Evolutionary conservation across 2,113 vertebrate genomes (phyloP).

Genomic region (Gadus chalcogrammus): DNA sequence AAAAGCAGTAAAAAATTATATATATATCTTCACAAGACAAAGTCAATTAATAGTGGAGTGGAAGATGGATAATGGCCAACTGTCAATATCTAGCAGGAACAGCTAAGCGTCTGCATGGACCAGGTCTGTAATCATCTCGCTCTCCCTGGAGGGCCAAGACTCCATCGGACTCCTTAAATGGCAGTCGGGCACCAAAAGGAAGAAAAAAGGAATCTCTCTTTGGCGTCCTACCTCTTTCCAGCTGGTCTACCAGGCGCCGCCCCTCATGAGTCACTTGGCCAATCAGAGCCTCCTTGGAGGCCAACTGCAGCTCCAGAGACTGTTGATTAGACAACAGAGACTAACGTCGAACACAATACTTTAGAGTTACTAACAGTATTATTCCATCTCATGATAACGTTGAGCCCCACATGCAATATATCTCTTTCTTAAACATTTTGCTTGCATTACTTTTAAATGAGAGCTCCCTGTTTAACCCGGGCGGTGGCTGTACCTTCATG

Average conservation of each 20-base stretch:
- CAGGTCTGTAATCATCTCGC: too few species aligned
- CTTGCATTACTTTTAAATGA: not conserved
- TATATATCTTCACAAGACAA: constrained; percentile 10
- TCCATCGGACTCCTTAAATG: not conserved
- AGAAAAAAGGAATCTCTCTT: not conserved
- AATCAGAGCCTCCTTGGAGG: constrained; percentile 68
- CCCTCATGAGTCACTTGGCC: constrained; percentile 73
- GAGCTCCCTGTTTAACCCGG: not conserved
- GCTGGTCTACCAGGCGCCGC: constrained; percentile 76
- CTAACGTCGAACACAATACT: not conserved
- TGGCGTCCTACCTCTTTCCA: constrained; percentile 80
- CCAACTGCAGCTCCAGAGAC: constrained; percentile 77
- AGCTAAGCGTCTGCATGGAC: not conserved
- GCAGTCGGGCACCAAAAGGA: not conserved
- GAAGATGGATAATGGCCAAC: constrained; percentile 2
- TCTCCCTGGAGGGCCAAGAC: too few species aligned
- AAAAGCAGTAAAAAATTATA: constrained; percentile 27
- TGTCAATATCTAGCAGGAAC: not conserved
- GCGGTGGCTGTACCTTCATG: constrained; percentile 77
- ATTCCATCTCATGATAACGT: not conserved
- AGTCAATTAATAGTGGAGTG: constrained; percentile 25
- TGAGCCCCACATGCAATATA: too few species aligned
- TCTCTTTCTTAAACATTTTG: not conserved
- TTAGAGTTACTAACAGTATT: not conserved
- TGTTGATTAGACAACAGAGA: constrained; percentile 51